A percentile compares a stretch with the other conserved stretches of the same genome.
Conservation (phyloP, 2,113 vertebrate genomes). For the Pheucticus melanocephalus region DNA sequence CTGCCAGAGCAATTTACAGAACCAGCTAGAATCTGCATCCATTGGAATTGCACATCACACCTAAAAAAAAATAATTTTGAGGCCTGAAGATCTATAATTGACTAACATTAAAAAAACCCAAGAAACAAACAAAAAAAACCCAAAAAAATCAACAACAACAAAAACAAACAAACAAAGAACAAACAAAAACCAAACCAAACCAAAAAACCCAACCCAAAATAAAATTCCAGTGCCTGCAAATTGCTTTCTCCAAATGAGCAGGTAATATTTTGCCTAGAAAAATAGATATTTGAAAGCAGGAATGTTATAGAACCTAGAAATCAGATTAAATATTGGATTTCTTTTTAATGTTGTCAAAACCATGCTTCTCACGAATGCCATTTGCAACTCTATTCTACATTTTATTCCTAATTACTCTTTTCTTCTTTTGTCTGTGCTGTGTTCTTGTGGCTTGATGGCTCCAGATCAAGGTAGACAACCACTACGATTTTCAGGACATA, state of each 20-base stretch:
- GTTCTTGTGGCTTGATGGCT: slow-evolving; percentile 13
- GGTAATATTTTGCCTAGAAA: not conserved
- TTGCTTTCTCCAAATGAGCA: not conserved
- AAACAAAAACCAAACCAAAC: not conserved
- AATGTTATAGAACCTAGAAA: not conserved
- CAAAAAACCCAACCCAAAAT: not conserved
- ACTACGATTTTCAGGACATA: slow-evolving; percentile 98
- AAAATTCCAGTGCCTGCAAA: not conserved
- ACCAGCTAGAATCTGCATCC: rapidly evolving
- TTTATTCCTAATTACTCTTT: slow-evolving; percentile 19
- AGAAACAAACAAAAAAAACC: not conserved
- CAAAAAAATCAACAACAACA: not conserved
- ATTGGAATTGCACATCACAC: not conserved
- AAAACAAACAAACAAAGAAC: not conserved
- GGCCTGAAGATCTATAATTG: not conserved
- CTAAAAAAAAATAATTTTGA: not conserved
- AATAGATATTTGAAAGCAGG: not conserved
- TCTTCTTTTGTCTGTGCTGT: slow-evolving; percentile 35
- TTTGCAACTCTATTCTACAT: not conserved
- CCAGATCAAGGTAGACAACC: slow-evolving; percentile 97
- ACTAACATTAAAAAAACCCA: not conserved
- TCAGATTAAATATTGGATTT: not conserved
- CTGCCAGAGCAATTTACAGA: not conserved
- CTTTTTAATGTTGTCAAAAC: not conserved
- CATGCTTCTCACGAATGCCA: not conserved